Base-by-base conservation (phyloP, 1,140 invertebrate genomes). In the Trissolcus basalis region DNA sequence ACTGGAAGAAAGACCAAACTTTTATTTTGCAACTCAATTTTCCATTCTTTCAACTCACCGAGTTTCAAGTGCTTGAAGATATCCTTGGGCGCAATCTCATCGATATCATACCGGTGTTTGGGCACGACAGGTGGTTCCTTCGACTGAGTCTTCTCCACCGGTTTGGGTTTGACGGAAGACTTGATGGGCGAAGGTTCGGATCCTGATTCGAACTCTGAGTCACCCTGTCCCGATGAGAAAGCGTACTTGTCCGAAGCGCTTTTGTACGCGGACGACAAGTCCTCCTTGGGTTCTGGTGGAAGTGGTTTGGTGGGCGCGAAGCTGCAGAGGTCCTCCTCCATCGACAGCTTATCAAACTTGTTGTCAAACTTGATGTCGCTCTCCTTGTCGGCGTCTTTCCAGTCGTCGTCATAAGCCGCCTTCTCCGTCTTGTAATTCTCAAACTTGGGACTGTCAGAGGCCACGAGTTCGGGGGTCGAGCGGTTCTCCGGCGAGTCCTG, bases 31-130 rank as follows among this genome's bases (percentile, higher is more conserved):
- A n/a, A n/a, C n/a, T n/a, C n/a, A n/a, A n/a, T 43, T 43, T 54
- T 45, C n/a, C 4, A n/a, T 27, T 27, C 19, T 4, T 39, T 19
- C 15, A 15, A 50, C 91, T 91, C 78, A 93, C 92, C 91, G 9
- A 92, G 86, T 79, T 91, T 91, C 89, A 93, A 91, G 80, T 91
- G 89, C 77, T 90, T 89, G 85, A 92, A 92, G 63, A 92, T 92
- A 58, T 91, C 90, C 70, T 92, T 91, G 1, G 92, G 91, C 51
- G 91, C 91, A 43, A 91, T 91, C 71, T 91, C 89, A 48, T 91
- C 88, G 6, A 84, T 80, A 6, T 83, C 81, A 0, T 27, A 79
- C 49, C 35, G 19, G 19, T 56, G 5, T 63, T 68, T 43, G 13
- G 39, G 5, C 58, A 16, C 12, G 53, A 61, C 0, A 44, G 55